A percentile compares a stretch with the other conserved stretches of the same genome.
Conservation (phyloP, 2,888 invertebrate genomes). For the Norana najaformis region DNA sequence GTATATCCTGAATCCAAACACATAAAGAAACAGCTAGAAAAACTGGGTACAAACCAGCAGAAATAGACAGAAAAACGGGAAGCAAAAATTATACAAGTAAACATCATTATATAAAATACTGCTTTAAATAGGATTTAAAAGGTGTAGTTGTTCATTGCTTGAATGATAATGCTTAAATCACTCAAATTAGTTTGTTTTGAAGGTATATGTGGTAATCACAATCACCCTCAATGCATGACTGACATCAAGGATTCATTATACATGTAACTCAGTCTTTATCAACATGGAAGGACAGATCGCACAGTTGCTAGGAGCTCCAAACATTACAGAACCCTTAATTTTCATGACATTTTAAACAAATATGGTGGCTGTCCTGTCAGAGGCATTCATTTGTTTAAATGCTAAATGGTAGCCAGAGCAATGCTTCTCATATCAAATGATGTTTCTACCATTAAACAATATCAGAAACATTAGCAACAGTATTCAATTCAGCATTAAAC, state of each 20-base stretch:
- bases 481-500: background rate
- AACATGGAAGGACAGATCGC: background rate
- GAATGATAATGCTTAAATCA: background rate
- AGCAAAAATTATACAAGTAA: background rate
- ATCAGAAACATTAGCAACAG: background rate
- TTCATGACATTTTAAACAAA: background rate
- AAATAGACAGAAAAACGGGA: background rate
- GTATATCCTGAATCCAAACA: background rate
- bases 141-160: background rate
- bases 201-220: background rate
- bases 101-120: no score
- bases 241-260: background rate
- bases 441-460: background rate
- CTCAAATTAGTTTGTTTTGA: background rate
- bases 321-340: background rate
- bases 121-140: no score
- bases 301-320: background rate
- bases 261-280: background rate
- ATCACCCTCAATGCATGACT: no score
- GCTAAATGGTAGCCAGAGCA: background rate
- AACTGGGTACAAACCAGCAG: background rate
- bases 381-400: background rate
- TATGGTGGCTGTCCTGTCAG: background rate
- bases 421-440: background rate
- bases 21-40: background rate